Base-by-base conservation (phyloP, 2,113 vertebrate species). In the Pardalotus punctatus region DNA sequence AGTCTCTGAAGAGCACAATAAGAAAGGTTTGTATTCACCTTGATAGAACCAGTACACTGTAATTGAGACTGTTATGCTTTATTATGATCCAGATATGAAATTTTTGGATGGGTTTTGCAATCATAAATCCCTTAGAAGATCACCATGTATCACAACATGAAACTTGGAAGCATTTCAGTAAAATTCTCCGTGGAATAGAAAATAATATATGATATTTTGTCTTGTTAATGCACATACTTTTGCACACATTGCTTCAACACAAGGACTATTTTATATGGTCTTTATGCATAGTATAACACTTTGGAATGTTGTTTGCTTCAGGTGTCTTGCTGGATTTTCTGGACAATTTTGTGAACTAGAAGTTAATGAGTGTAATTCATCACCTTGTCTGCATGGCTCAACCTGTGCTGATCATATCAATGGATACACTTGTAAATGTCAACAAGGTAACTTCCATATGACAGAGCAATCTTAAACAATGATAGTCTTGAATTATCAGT, bases 391-490 rank as follows among this genome's bases (percentile, higher is more conserved):
- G 48, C 97, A 99, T 17, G 96, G 96, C 42, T 97, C 98, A 78
- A 95, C 98, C 80, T 99, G 98, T 97, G 97, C 98, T 97, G 98
- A 99, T 96, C 98, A 97, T 83, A 97, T 98, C 94, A 98, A 98
- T 95, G 98, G 98, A 94, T 99, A 98, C 92, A 92, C 96, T 96
- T 99, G 98, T 97, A 98, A 98, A 97, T 99, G 99, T 97, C 98
- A 89, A 61, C 81, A 95, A 98, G 98, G 97, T 98, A 98, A 97
- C 56, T 84, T 74, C 70, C 38, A 18, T 47, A 22, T 76, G 53
- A 76, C 70, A 89, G 84, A 91, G 33, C 22, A 58, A 43, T 86
- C 29, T 71, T 54, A 93, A 84, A n/a, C 7, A 56, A 56, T 40
- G 2, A 12, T 14, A 24, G 24, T 51, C 90, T 81, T 72, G 51